Base-by-base conservation (phyloP, 2,888 invertebrate species). In the Harpalus rufipes region DNA sequence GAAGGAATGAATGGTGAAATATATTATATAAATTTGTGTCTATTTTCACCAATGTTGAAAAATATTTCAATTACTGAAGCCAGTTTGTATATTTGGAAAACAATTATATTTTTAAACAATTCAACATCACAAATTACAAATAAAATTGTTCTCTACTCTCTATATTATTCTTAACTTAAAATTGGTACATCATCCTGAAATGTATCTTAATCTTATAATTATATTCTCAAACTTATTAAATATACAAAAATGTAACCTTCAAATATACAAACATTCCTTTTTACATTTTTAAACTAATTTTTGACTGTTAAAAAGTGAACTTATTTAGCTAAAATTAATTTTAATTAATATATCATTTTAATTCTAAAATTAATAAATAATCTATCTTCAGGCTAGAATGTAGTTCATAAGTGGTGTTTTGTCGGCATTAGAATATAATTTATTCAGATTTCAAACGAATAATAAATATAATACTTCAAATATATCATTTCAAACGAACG, bases 91-190 rank as follows among this genome's bases (percentile, higher is more conserved):
- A 80, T 80, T 59, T 82, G 72, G 82, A 82, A 82, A 82, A 82
- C 82, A 82, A 82, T 72, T 82, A 82, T 82, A 82, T 82, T 82
- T 56, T 82, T 72, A 74, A 82, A 82, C 82, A 82, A 82, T 8
- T 72, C 74, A 82, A 82, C 82, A 82, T 82, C 63, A 82, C 68
- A 78, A 58, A 7, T 80, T 80, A 80, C 68, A 82, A 82, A 44
- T 44, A 65, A 65, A 81, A 80, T 61, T 61, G 41, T 80, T 32
- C 41, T 32, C 44, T 41, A 58, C 56, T 21, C 56, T 21, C 25
- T 76, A 72, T 74, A 32, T 25, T 68, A 68, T 8, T 16, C 59
- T 59, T 59, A 59, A 63, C 63, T 63, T 63, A 68, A 68, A 68
- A 74, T 74, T 74, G 25, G 44, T 44, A 74, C 21, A 74, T 74